Conservation (phyloP, 2,888 invertebrate genomes). For the Galerucella pusilla region DNA sequence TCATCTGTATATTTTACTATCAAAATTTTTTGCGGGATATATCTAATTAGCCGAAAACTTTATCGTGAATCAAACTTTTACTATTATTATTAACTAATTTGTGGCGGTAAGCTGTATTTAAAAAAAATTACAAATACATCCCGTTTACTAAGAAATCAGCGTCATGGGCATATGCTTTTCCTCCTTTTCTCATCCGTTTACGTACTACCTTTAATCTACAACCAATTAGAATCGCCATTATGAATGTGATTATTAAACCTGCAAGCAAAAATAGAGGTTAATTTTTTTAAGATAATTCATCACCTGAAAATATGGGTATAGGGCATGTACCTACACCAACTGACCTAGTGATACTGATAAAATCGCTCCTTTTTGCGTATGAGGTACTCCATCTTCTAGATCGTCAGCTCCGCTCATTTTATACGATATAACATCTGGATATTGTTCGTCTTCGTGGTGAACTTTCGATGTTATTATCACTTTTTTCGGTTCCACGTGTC, state of each 20-base stretch:
- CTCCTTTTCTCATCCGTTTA: slow-evolving; percentile 79
- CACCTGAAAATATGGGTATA: too few relatives aligned
- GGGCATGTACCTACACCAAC: too few relatives aligned
- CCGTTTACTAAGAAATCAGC: slow-evolving; percentile 98
- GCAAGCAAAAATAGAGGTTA: slow-evolving; percentile 49
- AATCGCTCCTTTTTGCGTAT: slow-evolving; percentile 82
- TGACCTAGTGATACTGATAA: slow-evolving; percentile 80
- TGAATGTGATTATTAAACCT: slow-evolving; percentile 84
- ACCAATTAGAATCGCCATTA: slow-evolving; percentile 83
- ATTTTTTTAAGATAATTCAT: not conserved
- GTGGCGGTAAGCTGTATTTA: not conserved
- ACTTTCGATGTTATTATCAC: slow-evolving; percentile 49
- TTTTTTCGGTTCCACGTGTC: slow-evolving; percentile 40
- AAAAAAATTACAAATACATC: slow-evolving; percentile 85
- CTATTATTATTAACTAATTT: slow-evolving; percentile 1
- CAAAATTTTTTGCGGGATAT: too few relatives aligned
- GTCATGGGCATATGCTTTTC: slow-evolving; percentile 89
- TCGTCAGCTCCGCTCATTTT: slow-evolving; percentile 55
- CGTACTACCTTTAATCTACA: slow-evolving; percentile 84
- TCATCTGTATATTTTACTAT: too few relatives aligned
- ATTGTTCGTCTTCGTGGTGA: slow-evolving; percentile 48
- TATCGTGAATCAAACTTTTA: not conserved
- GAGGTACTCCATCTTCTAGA: slow-evolving; percentile 72
- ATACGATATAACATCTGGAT: slow-evolving; percentile 56
- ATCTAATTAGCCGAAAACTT: not conserved